These are phyloP conservation scores for Melozone crissalis DNA, from an alignment of 2,113 vertebrate species.

Conservation along the genomic window DNA sequence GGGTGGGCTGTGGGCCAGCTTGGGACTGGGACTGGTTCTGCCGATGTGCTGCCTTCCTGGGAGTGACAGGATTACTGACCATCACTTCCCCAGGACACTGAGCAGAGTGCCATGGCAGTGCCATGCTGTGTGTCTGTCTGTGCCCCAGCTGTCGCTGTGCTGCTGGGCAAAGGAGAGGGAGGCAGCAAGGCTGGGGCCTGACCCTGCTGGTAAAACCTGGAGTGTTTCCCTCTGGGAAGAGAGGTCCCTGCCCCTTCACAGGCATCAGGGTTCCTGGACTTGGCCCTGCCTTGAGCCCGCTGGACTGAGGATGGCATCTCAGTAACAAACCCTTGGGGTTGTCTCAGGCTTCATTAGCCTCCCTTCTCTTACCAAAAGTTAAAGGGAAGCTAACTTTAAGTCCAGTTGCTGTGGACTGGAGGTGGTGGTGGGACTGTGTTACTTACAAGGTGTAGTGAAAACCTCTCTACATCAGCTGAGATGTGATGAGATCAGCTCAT, in stretches of 20 bases:
- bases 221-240: not conserved
- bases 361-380: not conserved
- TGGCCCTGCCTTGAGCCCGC: accelerated
- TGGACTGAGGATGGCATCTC: accelerated
- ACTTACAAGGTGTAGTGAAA: not conserved
- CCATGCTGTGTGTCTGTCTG: not conserved
- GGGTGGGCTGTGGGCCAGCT: not conserved
- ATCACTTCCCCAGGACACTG: accelerated
- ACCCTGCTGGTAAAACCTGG: not conserved
- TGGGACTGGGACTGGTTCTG: not conserved
- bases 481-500: not conserved
- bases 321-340: not conserved
- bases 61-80: not conserved
- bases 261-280: not conserved
- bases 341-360: not conserved
- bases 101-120: accelerated
- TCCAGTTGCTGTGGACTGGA: accelerated
- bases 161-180: not conserved
- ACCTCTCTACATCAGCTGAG: not conserved
- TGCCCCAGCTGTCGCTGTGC: not conserved
- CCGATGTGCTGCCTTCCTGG: not conserved
- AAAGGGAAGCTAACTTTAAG: not conserved
- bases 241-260: not conserved
- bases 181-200: not conserved
- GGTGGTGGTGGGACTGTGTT: not conserved